A percentile compares a stretch with the other conserved stretches of the same genome.
These are phyloP conservation scores for Aricia artaxerxes DNA, from an alignment of 2,888 invertebrate genomes.

Conservation along the genomic window DNA sequence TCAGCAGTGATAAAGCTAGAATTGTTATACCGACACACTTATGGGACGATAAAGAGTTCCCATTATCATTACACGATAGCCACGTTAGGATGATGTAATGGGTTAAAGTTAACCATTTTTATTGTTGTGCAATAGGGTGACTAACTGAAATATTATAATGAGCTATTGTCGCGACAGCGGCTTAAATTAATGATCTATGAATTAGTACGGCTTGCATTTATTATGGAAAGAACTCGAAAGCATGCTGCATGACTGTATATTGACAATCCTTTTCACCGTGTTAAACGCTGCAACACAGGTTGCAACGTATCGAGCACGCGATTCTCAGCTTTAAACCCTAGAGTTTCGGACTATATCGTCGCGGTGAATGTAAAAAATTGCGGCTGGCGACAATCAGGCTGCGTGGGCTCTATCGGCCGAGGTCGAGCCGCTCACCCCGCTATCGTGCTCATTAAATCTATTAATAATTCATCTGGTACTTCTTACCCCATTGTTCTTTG, in stretches of 20 bases:
- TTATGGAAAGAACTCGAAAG: neutral
- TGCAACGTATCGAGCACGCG: neutral
- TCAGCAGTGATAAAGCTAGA: neutral
- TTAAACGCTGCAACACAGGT: neutral
- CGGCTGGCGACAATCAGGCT: slow-evolving; percentile 76
- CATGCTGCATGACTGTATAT: neutral
- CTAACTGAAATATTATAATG: slow-evolving; percentile 6
- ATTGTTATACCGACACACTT: neutral
- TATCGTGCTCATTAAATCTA: slow-evolving; percentile 71
- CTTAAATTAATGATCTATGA: neutral
- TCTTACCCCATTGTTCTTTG: slow-evolving; percentile 69
- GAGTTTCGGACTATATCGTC: slow-evolving; percentile 36
- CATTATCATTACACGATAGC: neutral
- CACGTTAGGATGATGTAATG: neutral
- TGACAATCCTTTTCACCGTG: neutral
- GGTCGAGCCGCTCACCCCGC: slow-evolving; percentile 76
- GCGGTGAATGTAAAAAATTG: slow-evolving; percentile 49
- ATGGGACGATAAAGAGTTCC: slow-evolving; percentile 11
- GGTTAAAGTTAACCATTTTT: slow-evolving; percentile 18
- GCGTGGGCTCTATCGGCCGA: slow-evolving; percentile 76
- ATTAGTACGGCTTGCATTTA: neutral
- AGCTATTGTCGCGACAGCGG: neutral
- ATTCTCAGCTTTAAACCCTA: slow-evolving; percentile 27
- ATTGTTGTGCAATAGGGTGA: slow-evolving; percentile 19
- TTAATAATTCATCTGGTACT: slow-evolving; percentile 73